phyloP scores from a whole-genome alignment of 2,888 invertebrate genomes.

The Eupithecia subumbrata region DNA sequence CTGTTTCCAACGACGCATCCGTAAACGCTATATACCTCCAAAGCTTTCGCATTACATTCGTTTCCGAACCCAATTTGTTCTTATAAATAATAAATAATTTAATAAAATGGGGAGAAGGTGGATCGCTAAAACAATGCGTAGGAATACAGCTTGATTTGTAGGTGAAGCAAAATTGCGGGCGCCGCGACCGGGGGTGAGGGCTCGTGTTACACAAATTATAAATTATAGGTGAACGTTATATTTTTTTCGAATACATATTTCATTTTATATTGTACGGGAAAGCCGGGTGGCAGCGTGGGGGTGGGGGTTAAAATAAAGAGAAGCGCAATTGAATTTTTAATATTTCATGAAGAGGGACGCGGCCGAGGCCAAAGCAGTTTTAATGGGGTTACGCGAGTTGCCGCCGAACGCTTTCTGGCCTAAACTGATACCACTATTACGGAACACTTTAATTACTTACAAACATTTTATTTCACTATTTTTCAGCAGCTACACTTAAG shows the following conservation, averaged over 20 bases:
- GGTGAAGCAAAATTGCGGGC: conserved; percentile 28
- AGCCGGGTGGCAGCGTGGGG: conserved; percentile 68
- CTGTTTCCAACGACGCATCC: background rate
- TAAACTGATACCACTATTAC: conserved; percentile 33
- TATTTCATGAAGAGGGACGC: conserved; percentile 83
- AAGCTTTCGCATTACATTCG: conserved; percentile 13
- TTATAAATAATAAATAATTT: conserved; percentile 19
- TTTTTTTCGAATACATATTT: conserved; percentile 81
- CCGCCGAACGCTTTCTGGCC: conserved; percentile 43
- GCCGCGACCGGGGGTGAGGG: conserved; percentile 32
- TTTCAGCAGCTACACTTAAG: background rate
- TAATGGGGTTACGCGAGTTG: conserved; percentile 75
- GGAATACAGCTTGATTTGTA: conserved; percentile 48
- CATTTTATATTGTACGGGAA: conserved; percentile 81
- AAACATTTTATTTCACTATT: conserved; percentile 5
- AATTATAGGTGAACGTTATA: conserved; percentile 80
- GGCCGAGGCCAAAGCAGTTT: conserved; percentile 72
- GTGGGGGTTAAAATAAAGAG: conserved; percentile 82
- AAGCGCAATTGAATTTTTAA: conserved; percentile 85
- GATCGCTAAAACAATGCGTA: conserved; percentile 37
- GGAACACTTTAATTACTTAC: conserved; percentile 8
- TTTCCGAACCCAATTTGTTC: conserved; percentile 19
- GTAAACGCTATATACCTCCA: background rate
- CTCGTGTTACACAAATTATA: conserved; percentile 77
- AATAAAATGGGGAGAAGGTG: conserved; percentile 21